These are phyloP conservation scores for Nomada goodeniana DNA, from an alignment of 2,888 invertebrate genomes.

Conservation along the genomic window DNA sequence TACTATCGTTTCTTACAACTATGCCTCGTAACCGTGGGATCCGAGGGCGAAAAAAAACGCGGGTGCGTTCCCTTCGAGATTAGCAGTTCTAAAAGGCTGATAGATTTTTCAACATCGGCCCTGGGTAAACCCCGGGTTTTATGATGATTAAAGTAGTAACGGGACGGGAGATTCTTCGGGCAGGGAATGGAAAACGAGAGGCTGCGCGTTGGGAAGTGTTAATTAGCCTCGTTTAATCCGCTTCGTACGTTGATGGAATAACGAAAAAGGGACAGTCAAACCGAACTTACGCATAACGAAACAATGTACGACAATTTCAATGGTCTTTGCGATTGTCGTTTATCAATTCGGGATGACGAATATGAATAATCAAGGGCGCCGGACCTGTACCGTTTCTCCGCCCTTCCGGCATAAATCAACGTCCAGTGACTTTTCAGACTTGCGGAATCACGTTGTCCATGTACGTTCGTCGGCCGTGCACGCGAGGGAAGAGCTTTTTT, in stretches of 20 bases:
- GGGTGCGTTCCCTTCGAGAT: conserved; percentile 1
- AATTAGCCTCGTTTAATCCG: too few species aligned
- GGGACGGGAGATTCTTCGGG: too few species aligned
- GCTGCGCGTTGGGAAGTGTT: background rate
- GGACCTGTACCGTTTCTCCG: background rate
- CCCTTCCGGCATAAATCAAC: conserved; percentile 35
- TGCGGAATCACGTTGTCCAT: conserved; percentile 38
- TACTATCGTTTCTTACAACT: conserved; percentile 33
- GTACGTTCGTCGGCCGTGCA: conserved; percentile 13
- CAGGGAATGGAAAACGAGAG: background rate
- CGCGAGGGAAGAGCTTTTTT: conserved; percentile 39
- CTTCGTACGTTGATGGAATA: too few species aligned
- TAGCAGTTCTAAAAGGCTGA: conserved; percentile 19
- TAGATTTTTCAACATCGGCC: conserved; percentile 33
- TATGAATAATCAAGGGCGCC: conserved; percentile 1
- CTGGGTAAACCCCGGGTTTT: conserved; percentile 17
- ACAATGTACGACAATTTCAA: background rate
- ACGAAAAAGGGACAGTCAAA: too few species aligned
- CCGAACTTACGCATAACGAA: too few species aligned
- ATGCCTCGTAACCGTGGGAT: conserved; percentile 33
- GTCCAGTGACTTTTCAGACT: conserved; percentile 7
- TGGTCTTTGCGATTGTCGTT: background rate
- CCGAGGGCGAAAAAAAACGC: conserved; percentile 14
- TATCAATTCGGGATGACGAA: background rate
- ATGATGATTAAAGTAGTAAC: conserved; percentile 5